Base-by-base conservation (phyloP, 2,888 invertebrate genomes). In the Lithophane ornitopus region DNA sequence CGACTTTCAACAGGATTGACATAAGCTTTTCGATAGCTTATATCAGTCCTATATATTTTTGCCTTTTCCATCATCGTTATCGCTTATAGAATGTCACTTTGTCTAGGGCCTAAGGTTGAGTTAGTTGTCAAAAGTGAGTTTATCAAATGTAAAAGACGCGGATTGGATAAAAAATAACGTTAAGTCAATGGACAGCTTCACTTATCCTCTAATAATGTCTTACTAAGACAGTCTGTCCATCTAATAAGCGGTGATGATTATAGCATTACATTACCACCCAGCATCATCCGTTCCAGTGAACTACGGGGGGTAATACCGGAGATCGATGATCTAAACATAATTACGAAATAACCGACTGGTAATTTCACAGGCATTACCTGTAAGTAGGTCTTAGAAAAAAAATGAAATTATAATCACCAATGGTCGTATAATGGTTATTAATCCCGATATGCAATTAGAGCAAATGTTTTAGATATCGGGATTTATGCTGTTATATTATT, bases 201-300 rank as follows among this genome's bases (percentile, higher is more conserved):
- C 41, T 75, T 44, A 3, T 26, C 26, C 4, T 7, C 22, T 56
- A 73, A 61, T 59, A 72, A 76, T 61, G 52, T 61, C 19, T 44
- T 39, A 39, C 28, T 22, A 9, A 72, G 26, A 44, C 71, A 7
- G 14, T 44, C 19, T n/a, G 56, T 56, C 41, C 12, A 8, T 59
- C 65, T 39, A 16, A 9, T n/a, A 46, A 68, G 16, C 52, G 22
- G 22, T 22, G 39, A 19, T 78, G 54, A 46, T 66, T 66, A 66
- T 61, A 81, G 44, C 34, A 54, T 82, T 82, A 74, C 34, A 46
- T 76, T 82, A 74, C 75, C 81, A 52, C 76, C 77, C 81, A 41
- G 61, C 46, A 56, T 46, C 61, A 22, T 66, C 28, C 46, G 65
- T 26, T 26, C 41, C 44, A 54, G 16, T 28, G 12, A 76, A 22